Base-by-base conservation (phyloP, 2,797 vertebrate species). In the Taeniopygia guttata region DNA sequence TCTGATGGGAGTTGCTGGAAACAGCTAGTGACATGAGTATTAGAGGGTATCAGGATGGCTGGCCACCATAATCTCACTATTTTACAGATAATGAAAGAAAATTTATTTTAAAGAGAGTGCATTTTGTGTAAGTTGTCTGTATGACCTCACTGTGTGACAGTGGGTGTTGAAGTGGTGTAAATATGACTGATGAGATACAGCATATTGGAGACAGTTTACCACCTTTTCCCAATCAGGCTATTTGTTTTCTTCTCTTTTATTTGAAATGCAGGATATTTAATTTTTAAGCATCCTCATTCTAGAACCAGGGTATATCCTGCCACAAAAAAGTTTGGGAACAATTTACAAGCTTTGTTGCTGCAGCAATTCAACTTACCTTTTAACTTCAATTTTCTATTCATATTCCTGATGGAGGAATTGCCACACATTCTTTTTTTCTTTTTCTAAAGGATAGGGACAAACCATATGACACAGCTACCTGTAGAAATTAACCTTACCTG, bases 121-220 rank as follows among this genome's bases (percentile, higher is more conserved):
- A 19, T 84, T 86, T 86, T 27, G 26, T 16, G 23, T 51, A 90
- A 52, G 6, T 27, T 36, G 17, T 52, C 17, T 38, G 21, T n/a
- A 21, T 45, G 17, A 25, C 22, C 12, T 79, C 0, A 0, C 20
- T 22, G 19, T 43, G 8, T 67, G 32, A 55, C 20, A 15, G 5
- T 36, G 22, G 7, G 8, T 48, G 25, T 56, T 43, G 26, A 43
- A 43, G 34, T 19, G 6, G 16, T 10, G 8, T 60, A 60, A 49
- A 46, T 58, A 34, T 10, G 2, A 29, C 30, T 16, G 4, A 73
- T 40, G 21, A 49, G 45, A n/a, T 54, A 43, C 8, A 20, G 36
- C 6, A 83, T 69, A 34, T 27, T 60, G 51, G 48, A 73, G 8
- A 20, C 8, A 30, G 16, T 55, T 72, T 48, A 16, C 14, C 11